phyloP scores from a whole-genome alignment of 1,140 invertebrate genomes.

The Drosophila asahinai region DNA sequence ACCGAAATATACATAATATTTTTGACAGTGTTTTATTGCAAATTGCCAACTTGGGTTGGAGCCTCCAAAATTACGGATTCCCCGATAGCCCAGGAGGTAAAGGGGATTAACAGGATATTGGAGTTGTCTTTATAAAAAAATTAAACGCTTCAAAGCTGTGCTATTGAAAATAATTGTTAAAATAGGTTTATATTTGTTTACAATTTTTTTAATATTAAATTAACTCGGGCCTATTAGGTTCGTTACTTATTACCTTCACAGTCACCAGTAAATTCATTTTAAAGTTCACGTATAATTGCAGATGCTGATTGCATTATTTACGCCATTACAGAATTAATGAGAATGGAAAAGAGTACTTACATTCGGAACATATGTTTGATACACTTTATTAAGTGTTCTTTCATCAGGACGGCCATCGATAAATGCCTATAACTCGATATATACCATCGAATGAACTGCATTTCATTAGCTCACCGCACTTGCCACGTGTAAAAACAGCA shows the following conservation, averaged over 20 bases:
- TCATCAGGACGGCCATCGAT: constrained; percentile 7
- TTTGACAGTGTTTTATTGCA: constrained; percentile 59
- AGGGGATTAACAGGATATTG: constrained; percentile 8
- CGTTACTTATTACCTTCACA: background rate
- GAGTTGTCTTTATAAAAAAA: background rate
- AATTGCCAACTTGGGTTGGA: constrained; percentile 32
- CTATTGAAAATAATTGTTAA: background rate
- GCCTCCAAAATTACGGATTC: constrained; percentile 1
- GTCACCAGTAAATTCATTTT: background rate
- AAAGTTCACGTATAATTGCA: background rate
- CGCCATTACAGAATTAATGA: constrained; percentile 4
- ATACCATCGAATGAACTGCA: constrained; percentile 32
- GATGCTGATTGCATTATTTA: constrained; percentile 9
- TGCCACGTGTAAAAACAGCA: constrained; percentile 40
- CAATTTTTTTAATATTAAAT: background rate
- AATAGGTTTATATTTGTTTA: too few species aligned
- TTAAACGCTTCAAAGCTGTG: background rate
- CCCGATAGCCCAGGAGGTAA: constrained; percentile 18
- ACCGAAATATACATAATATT: constrained; percentile 56
- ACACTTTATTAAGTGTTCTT: constrained; percentile 21
- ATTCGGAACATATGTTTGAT: constrained; percentile 23
- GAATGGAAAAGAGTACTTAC: background rate
- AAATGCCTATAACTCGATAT: constrained; percentile 23
- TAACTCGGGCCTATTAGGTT: too few species aligned
- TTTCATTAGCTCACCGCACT: constrained; percentile 41